Evolutionary conservation across 1,140 invertebrate species (phyloP), one percentile per base, ranked within the genome.

Genomic region (Drosophila funebris): DNA sequence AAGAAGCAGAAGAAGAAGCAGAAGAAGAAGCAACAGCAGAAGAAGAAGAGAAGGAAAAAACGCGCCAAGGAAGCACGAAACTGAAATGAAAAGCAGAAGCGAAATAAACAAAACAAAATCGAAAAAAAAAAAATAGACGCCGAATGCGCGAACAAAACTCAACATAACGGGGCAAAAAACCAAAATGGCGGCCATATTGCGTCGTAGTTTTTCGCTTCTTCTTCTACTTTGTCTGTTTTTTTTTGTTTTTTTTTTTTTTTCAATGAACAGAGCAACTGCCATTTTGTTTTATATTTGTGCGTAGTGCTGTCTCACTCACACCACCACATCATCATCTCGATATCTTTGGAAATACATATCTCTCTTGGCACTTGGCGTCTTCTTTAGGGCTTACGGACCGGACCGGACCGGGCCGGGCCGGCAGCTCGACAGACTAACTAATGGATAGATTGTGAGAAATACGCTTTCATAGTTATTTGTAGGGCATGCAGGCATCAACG

Each of bases 141-240:
- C 61, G 60, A 76, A 48, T 41, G 56, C 46, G 22, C 41, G 9
- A 2, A 41, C 11, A 52, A 43, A 43, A 61, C 33, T 20, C 33
- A 77, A 71, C 78, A 85, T 81, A 87, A 87, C 82, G 83, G 70
- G 43, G 27, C 56, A 48, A 58, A 78, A 78, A 74, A 50, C 18
- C 76, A 88, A 88, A 88, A 88, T 88, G 83, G 83, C 83, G 72
- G 77, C 83, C 83, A 88, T 83, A 89, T 76, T 88, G 83, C 83
- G 83, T 83, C 75, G 83, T 78, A 82, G 74, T 88, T 61, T 50
- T 60, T 39, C 46, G 27, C 24, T 24, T 3, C 27, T 18, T 22
- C 18, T 31, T 36, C 24, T 48, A n/a, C 13, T 50, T n/a, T 14
- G 29, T 31, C 6, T 50, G 1, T 20, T 18, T 16, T 79, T 70